Base-by-base conservation (phyloP, 37 sponge, comb jelly and placozoan species). In the Axinella damicornis region DNA sequence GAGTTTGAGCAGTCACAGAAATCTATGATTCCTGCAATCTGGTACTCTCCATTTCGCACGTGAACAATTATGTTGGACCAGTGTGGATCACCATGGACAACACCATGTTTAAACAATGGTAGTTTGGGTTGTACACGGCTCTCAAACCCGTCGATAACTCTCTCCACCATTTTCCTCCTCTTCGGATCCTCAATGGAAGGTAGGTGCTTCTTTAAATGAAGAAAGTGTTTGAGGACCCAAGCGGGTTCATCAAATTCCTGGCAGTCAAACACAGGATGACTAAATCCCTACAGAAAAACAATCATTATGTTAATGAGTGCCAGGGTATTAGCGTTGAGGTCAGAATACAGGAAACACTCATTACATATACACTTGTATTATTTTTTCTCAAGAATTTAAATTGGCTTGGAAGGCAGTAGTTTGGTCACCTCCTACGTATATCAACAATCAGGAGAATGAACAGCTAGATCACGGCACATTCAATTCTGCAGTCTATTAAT, bases 1-100 rank as follows among this genome's bases (percentile, higher is more conserved):
- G 88, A 65, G 22, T 57, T 34, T 12, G 25, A 0, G 37, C 75
- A 59, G 19, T 74, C 88, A 28, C 74, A 66, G 28, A 81, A 80
- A 30, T 87, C 88, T 0, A 87, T 81, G 22, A 81, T 18, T 5
- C 81, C 81, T 34, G 40, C 67, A 17, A 87, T 6, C 16, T 38
- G 22, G 38, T 58, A 74, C 28, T 19, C 40, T 41, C 66, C 63
- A n/a, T 36, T 24, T 1, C 70, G n/a, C 22, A 22, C 30, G 5
- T 67, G 39, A 32, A 77, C 27, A 41, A 87, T 20, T 25, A 87
- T 38, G 41, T 87, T 87, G 31, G 68, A 38, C 20, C 82, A 73
- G 66, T 87, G 80, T 12, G 39, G 37, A 70, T 87, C 88, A 13
- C 67, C 74, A 55, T 87, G 88, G 30, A 87, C 55, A 0, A 68